Conservation (phyloP, 1,140 invertebrate species). For the Bombus turneri region DNA sequence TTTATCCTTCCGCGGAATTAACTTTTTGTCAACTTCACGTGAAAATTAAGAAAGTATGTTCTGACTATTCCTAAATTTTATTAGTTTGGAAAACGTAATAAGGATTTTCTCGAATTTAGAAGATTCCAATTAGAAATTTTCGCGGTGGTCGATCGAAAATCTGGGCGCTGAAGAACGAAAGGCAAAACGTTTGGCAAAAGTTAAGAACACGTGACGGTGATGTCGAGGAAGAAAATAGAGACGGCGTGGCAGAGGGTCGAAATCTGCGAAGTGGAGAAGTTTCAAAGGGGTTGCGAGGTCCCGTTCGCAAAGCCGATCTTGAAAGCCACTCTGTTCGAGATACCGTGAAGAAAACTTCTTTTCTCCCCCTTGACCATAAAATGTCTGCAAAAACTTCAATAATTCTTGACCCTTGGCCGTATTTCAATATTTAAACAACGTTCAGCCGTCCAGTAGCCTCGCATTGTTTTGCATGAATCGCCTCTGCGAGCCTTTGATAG, state of each 20-base stretch:
- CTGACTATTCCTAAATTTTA: no score
- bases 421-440: conserved; percentile 58
- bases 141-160: not conserved
- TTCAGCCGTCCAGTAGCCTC: not conserved
- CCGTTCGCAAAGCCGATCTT: conserved; percentile 58
- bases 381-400: conserved; percentile 42
- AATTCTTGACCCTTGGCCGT: conserved; percentile 11
- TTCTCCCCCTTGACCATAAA: conserved; percentile 3
- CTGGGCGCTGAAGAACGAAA: not conserved
- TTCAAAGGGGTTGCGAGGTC: conserved; percentile 66
- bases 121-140: not conserved
- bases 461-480: conserved; percentile 31
- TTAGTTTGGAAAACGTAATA: not conserved
- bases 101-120: not conserved
- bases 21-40: no score
- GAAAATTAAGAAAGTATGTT: no score
- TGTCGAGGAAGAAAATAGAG: not conserved
- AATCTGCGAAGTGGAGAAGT: conserved; percentile 45
- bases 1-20: no score
- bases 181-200: conserved; percentile 40
- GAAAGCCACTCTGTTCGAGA: conserved; percentile 34
- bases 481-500: not conserved
- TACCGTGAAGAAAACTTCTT: conserved; percentile 15
- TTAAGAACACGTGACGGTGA: conserved; percentile 54
- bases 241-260: not conserved